Evolutionary conservation across 2,888 invertebrate species (phyloP).

Genomic region (Gortyna flavago): DNA sequence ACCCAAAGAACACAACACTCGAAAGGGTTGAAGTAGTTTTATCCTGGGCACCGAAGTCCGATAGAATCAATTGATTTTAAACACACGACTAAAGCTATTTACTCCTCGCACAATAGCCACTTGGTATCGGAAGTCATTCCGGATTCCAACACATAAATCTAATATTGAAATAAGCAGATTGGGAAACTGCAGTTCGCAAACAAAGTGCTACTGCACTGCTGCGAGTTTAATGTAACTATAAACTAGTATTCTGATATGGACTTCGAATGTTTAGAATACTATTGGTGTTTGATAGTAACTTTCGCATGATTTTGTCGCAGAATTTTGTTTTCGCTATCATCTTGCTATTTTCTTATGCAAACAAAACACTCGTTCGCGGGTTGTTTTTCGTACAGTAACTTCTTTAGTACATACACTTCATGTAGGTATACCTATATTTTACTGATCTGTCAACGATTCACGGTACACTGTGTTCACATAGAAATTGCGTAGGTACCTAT

Average conservation of each 20-base stretch:
- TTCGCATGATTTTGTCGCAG: not conserved
- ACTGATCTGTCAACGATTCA: not conserved
- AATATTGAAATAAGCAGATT: slow-evolving; percentile 55
- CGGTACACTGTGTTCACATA: not conserved
- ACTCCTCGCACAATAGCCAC: slow-evolving; percentile 42
- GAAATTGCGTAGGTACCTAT: not conserved
- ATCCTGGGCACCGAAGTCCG: slow-evolving; percentile 20
- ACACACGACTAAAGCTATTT: slow-evolving; percentile 37
- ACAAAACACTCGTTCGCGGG: not conserved
- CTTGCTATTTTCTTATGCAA: not conserved
- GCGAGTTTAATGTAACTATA: slow-evolving; percentile 36
- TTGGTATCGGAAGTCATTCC: slow-evolving; percentile 34
- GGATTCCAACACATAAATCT: slow-evolving; percentile 52
- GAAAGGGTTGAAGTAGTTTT: slow-evolving; percentile 44
- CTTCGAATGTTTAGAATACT: slow-evolving; percentile 35
- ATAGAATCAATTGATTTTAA: slow-evolving; percentile 54
- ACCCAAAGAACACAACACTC: slow-evolving; percentile 40
- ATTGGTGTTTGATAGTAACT: slow-evolving; percentile 30
- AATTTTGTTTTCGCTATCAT: slow-evolving; percentile 9
- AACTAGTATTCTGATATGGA: slow-evolving; percentile 28
- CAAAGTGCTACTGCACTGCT: slow-evolving; percentile 32
- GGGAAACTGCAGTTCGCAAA: slow-evolving; percentile 47
- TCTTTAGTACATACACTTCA: not conserved
- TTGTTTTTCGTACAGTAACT: not conserved
- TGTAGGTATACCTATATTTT: not conserved